phyloP scores from a whole-genome alignment of 1,140 invertebrate genomes.

The Hylaeus volcanicus region DNA sequence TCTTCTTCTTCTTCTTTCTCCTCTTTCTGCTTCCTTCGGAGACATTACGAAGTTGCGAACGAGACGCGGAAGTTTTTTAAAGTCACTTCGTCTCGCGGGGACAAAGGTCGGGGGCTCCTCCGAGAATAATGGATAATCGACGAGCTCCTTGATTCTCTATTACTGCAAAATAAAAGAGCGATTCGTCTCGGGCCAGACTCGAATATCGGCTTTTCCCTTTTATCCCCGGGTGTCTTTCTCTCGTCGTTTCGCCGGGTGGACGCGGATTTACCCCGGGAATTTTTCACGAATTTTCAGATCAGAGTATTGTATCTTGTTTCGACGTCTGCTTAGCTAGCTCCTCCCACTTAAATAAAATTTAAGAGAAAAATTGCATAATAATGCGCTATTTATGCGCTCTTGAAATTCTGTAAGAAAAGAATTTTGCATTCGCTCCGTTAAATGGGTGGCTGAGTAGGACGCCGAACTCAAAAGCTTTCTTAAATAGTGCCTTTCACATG shows the following conservation, averaged over 20 bases:
- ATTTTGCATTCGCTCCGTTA: no score
- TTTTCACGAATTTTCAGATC: constrained; percentile 31
- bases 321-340: no score
- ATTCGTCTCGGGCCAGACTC: constrained; percentile 59
- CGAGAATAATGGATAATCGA: constrained; percentile 74
- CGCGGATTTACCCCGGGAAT: constrained; percentile 14
- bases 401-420: no score
- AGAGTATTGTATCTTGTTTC: no score
- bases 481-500: no score
- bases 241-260: neutral
- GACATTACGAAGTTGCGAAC: constrained; percentile 53
- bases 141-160: constrained; percentile 67
- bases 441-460: no score
- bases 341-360: no score
- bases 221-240: constrained; percentile 26
- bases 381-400: no score
- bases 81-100: constrained; percentile 64
- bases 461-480: no score
- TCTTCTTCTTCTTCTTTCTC: neutral
- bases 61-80: constrained; percentile 68
- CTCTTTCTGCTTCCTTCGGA: neutral
- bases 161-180: constrained; percentile 63
- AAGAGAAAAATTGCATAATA: no score
- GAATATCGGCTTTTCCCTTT: constrained; percentile 59
- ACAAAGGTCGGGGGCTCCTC: constrained; percentile 67